phyloP scores from a whole-genome alignment of 2,888 invertebrate genomes.

The Lepidochrysops patricia region DNA sequence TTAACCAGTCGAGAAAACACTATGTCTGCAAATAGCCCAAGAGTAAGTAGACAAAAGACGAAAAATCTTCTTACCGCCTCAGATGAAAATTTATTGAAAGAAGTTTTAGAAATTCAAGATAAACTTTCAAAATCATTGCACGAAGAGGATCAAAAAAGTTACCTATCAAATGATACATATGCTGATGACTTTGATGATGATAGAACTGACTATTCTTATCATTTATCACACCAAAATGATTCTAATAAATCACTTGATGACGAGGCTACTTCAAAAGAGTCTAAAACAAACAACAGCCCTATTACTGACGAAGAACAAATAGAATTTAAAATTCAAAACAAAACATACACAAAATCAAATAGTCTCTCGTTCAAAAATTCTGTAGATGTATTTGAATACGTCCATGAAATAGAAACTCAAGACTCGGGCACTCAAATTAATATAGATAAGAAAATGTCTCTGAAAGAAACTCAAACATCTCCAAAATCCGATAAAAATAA shows the following conservation, averaged over 20 bases:
- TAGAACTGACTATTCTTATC: slow-evolving; percentile 39
- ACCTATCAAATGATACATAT: slow-evolving; percentile 43
- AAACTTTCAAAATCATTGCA: slow-evolving; percentile 47
- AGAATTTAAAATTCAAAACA: slow-evolving; percentile 30
- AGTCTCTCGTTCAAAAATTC: slow-evolving; percentile 56
- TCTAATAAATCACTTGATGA: neutral
- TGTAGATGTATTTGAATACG: slow-evolving; percentile 59
- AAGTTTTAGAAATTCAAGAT: slow-evolving; percentile 57
- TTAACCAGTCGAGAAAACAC: slow-evolving; percentile 55
- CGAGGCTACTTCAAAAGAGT: neutral
- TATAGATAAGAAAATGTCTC: slow-evolving; percentile 40
- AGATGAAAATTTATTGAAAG: slow-evolving; percentile 61
- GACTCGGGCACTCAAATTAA: slow-evolving; percentile 62
- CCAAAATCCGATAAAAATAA: slow-evolving; percentile 40
- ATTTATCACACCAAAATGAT: slow-evolving; percentile 24
- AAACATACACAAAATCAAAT: slow-evolving; percentile 40
- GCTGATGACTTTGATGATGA: slow-evolving; percentile 66
- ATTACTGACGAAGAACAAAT: slow-evolving; percentile 13
- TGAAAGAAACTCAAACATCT: slow-evolving; percentile 65
- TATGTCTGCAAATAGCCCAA: slow-evolving; percentile 38
- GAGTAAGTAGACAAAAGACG: slow-evolving; percentile 29
- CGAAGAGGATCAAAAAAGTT: slow-evolving; percentile 26
- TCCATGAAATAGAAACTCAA: slow-evolving; percentile 56
- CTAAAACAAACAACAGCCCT: slow-evolving; percentile 13
- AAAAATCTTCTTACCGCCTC: slow-evolving; percentile 50